Evolutionary conservation across 2,113 vertebrate species (phyloP), one percentile per base, ranked within the genome.

Genomic region (Psittacula cyanocephala): DNA sequence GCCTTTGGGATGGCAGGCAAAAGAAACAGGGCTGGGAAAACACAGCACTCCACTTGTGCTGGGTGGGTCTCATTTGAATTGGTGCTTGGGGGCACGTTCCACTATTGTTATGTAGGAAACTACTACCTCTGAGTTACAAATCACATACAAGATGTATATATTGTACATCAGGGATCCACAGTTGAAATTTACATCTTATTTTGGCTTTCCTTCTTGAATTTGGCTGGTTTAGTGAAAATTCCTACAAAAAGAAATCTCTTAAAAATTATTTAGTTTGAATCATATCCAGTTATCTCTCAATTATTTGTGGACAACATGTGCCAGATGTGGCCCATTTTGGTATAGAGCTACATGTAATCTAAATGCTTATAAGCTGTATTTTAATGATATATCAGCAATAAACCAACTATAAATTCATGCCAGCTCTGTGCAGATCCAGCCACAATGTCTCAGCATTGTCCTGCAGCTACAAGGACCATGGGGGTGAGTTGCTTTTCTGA

Each of bases 41-140:
- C 8, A 27, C 6, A 41, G 57, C 1, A 1, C 44, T 78, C 5
- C 9, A 10, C 52, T 93, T 79, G 81, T 88, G 68, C 69, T 67
- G 88, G 75, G 85, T 77, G 82, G 43, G 71, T 93, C 75, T 88
- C n/a, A 17, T 77, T 39, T 35, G 64, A 53, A 44, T 24, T 59
- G 57, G 49, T 63, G 79, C 79, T 89, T 49, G 37, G 63, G 76
- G 53, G 70, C 76, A 80, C 49, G 52, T 95, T 89, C 78, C 64
- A 41, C 24, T 63, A 14, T 37, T 85, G 81, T 62, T 59, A 67
- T 29, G 29, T 1, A 22, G 1, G 4, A 35, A 62, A 77, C 29
- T 22, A 41, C 22, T 88, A 20, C 67, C 59, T 67, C 63, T 72
- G 35, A 10, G 35, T 47, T 24, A 29, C 60, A 81, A 52, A 67